Evolutionary conservation across 2,888 invertebrate genomes (phyloP), one percentile per base, ranked within the genome.

Genomic region (Drosophila meridiana): DNA sequence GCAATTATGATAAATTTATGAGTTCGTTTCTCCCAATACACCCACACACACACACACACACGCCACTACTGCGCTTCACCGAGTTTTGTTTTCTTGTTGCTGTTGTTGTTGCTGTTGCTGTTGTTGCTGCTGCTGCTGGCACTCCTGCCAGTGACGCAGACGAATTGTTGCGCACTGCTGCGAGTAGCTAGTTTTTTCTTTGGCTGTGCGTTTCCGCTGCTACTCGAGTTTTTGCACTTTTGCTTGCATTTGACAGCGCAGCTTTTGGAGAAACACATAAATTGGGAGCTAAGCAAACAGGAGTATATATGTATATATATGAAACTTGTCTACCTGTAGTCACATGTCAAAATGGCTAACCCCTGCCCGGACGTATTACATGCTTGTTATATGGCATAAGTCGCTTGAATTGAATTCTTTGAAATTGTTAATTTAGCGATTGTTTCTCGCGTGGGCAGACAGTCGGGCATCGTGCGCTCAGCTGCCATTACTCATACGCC

Each of bases 1-100:
- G 90, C 90, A 90, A 89, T 90, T 90, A 90, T 89, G 90, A 87
- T 78, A 85, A 90, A 87, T 87, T 87, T 90, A 87, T 87, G 87
- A 87, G 87, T 90, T 87, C 90, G 80, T 90, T 90, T 89, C 82
- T 89, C 90, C 90, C 90, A 80, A 62, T 56, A 57, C 60, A 55
- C 48, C 60, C 32, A 57, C 58, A 52, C 55, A 69, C 47, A 69
- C 47, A 66, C 47, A 60, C 36, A 57, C 45, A 55, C 52, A 68
- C 43, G 66, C 45, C 60, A 55, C 36, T 59, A 63, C 48, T 58
- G 63, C 70, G 79, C 79, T 78, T 82, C 63, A 82, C 56, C 78
- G 79, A 59, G 40, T 70, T 64, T 82, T 70, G 53, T 64, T 57
- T 50, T 58, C 34, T 55, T 69, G 13, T 14, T 69, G 59, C 40